These are phyloP conservation scores for Colostygia pectinataria DNA, from an alignment of 2,888 invertebrate genomes.

Conservation along the genomic window DNA sequence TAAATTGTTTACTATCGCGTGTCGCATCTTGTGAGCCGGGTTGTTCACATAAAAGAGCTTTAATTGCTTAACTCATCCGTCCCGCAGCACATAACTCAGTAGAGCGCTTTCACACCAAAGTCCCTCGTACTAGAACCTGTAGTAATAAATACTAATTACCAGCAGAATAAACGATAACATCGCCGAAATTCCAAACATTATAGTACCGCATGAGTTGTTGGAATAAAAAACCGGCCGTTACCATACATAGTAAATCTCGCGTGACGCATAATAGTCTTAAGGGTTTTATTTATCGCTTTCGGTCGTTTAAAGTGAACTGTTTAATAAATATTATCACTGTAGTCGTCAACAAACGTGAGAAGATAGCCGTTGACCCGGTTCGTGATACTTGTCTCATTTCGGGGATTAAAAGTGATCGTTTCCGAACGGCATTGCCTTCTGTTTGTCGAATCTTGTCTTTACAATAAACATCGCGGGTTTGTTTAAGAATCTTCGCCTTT, in stretches of 20 bases:
- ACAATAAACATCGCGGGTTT: conserved; percentile 69
- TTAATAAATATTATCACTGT: conserved; percentile 82
- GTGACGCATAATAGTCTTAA: conserved; percentile 76
- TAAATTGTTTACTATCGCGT: conserved; percentile 69
- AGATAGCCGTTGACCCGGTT: conserved; percentile 79
- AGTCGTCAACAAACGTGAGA: conserved; percentile 81
- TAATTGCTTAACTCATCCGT: conserved; percentile 76
- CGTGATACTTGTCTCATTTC: conserved; percentile 80
- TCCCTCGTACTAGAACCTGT: conserved; percentile 56
- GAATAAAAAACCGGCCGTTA: conserved; percentile 62
- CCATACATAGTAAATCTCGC: conserved; percentile 76
- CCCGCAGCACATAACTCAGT: conserved; percentile 68
- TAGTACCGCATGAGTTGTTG: conserved; percentile 49
- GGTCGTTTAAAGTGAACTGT: conserved; percentile 74
- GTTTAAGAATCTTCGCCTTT: conserved; percentile 54
- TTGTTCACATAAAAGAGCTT: conserved; percentile 67
- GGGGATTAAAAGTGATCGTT: conserved; percentile 76
- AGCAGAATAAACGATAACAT: conserved; percentile 78
- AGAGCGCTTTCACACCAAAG: conserved; percentile 68
- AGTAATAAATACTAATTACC: conserved; percentile 82
- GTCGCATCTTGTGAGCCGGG: conserved; percentile 62
- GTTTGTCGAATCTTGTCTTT: conserved; percentile 71
- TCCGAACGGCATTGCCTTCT: conserved; percentile 66
- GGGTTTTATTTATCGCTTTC: conserved; percentile 74
- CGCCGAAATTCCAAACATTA: conserved; percentile 69